Conservation (phyloP, 2,797 vertebrate genomes). For the Malurus leucopterus region DNA sequence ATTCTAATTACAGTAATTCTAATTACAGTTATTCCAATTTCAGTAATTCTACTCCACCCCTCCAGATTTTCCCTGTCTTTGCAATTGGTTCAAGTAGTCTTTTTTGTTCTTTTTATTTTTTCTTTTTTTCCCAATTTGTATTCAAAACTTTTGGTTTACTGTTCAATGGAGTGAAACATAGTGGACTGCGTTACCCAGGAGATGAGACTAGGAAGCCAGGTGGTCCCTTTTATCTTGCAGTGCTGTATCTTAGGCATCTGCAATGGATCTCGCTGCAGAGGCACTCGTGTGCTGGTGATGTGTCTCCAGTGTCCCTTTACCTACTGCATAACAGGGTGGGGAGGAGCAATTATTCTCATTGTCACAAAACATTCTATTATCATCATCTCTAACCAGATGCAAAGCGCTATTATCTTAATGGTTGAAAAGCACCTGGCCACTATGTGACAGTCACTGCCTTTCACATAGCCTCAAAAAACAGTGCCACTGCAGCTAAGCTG, state of each 20-base stretch:
- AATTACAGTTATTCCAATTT: neutral
- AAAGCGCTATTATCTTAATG: neutral
- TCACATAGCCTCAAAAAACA: neutral
- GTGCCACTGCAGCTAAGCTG: neutral
- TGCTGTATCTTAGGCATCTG: neutral
- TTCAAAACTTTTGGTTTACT: neutral
- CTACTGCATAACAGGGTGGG: neutral
- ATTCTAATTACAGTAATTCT: neutral
- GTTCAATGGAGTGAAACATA: neutral
- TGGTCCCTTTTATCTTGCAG: neutral
- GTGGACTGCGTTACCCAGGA: neutral
- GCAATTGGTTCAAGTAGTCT: neutral
- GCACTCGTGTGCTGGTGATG: rapidly evolving
- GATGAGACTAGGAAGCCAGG: neutral
- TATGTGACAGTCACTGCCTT: neutral
- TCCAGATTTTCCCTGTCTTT: neutral
- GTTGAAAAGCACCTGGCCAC: neutral
- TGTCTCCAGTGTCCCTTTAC: neutral
- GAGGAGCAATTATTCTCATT: neutral
- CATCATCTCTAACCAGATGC: neutral
- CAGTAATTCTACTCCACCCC: neutral
- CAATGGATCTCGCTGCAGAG: neutral
- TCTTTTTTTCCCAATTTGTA: rapidly evolving
- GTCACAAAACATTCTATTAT: neutral
- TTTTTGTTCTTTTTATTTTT: neutral